Conservation (phyloP, 2,113 vertebrate genomes). For the Xiphorhynchus elegans region DNA sequence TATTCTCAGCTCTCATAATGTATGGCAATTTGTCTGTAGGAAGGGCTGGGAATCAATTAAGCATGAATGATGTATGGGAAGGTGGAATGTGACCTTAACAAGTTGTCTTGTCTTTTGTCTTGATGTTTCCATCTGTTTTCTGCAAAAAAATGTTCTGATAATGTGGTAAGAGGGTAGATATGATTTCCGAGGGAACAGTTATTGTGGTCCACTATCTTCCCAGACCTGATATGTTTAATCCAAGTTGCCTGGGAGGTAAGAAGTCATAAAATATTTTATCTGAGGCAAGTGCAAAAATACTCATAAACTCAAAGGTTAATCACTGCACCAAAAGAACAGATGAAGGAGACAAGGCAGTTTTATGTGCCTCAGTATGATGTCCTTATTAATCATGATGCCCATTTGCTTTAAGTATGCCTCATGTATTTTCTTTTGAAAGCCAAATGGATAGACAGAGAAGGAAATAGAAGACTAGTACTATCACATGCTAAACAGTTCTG, state of each 20-base stretch:
- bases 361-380: conserved; percentile 67
- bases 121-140: conserved; percentile 75
- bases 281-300: conserved; percentile 77
- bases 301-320: conserved; percentile 87
- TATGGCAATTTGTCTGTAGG: conserved; percentile 64
- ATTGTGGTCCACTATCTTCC: conserved; percentile 72
- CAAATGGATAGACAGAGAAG: conserved; percentile 52
- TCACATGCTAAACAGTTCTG: background rate
- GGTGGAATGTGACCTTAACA: conserved; percentile 75
- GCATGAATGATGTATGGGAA: conserved; percentile 71
- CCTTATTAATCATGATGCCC: conserved; percentile 75
- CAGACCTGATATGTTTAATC: conserved; percentile 74
- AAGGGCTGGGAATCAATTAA: conserved; percentile 70
- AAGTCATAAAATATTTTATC: conserved; percentile 82
- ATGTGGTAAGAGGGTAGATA: conserved; percentile 48
- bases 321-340: conserved; percentile 74
- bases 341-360: conserved; percentile 78
- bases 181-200: conserved; percentile 66
- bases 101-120: conserved; percentile 67
- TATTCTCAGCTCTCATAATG: conserved; percentile 65
- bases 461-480: conserved; percentile 4
- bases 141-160: conserved; percentile 55
- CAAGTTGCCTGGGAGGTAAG: conserved; percentile 80
- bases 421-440: conserved; percentile 63
- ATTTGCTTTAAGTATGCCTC: conserved; percentile 61